These are phyloP conservation scores for Acronicta psi DNA, from an alignment of 2,888 invertebrate species.

Conservation along the genomic window DNA sequence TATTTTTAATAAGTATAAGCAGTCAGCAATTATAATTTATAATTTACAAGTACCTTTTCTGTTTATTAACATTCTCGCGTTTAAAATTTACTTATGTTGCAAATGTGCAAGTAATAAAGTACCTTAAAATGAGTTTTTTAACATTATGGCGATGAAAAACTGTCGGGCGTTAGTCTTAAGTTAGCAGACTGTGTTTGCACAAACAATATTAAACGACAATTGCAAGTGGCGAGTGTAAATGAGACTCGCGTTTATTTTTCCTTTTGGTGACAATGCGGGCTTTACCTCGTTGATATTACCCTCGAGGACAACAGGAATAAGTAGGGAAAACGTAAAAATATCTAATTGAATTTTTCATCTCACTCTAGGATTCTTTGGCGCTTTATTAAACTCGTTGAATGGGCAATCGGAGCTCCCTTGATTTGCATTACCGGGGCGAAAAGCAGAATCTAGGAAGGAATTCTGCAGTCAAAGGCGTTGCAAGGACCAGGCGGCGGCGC, in stretches of 20 bases:
- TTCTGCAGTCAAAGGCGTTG: constrained; percentile 66
- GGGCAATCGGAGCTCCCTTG: constrained; percentile 73
- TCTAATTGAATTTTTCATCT: constrained; percentile 82
- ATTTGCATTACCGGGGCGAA: constrained; percentile 75
- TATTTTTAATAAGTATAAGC: too few species aligned
- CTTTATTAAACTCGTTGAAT: constrained; percentile 79
- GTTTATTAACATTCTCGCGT: not conserved
- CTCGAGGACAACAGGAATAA: constrained; percentile 67
- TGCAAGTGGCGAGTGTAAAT: constrained; percentile 72
- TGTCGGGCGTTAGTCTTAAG: constrained; percentile 45
- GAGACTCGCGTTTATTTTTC: constrained; percentile 66
- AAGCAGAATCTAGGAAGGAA: constrained; percentile 65
- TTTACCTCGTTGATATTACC: constrained; percentile 67
- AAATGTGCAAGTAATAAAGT: constrained; percentile 21
- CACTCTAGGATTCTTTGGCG: constrained; percentile 67
- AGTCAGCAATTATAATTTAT: too few species aligned
- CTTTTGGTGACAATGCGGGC: constrained; percentile 63
- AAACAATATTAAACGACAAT: constrained; percentile 70
- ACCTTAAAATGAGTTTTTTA: constrained; percentile 8
- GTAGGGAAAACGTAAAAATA: constrained; percentile 69
- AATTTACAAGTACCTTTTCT: not conserved
- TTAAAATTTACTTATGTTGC: constrained; percentile 14
- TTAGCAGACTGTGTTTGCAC: constrained; percentile 63
- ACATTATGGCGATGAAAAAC: constrained; percentile 37
- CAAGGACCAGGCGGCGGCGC: constrained; percentile 25